Evolutionary conservation across 2,888 invertebrate genomes (phyloP), one percentile per base, ranked within the genome.

Genomic region (Patella depressa): DNA sequence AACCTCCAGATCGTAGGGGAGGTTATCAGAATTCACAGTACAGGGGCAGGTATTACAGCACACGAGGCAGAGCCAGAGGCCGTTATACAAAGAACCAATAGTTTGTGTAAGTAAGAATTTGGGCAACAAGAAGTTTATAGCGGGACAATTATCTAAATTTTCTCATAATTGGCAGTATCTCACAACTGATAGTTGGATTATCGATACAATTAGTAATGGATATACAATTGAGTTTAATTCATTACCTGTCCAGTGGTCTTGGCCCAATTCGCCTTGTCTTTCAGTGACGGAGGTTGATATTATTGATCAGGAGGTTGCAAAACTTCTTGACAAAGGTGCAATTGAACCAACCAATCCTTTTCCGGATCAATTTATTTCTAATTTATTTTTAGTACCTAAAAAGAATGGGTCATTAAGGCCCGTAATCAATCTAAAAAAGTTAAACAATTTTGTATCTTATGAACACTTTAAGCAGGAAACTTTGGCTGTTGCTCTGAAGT

Each of bases 161-260:
- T 12, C 17, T 12, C 5, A 59, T 12, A 59, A 59, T 59, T 59
- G 59, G 59, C 14, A 59, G 17, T 7, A 59, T 15, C 14, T 59
- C 19, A 59, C 59, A 59, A 15, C 59, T 17, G 59, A 59, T 59
- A 59, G 17, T 59, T 59, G 59, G 59, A 59, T 59, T 59, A 59
- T 59, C 14, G 59, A 59, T 17, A 59, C 59, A 15, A 17, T 57
- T 12, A 59, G 17, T 15, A 15, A 59, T 17, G 59, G 59, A 17
- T 57, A 57, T 11, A 59, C 9, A 15, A 59, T 59, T 59, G 59
- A 59, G 19, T 59, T 59, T 17, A 19, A 59, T 14, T 59, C 59
- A n/a, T 15, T 59, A 59, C 59, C 59, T 59, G 14, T 59, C 19
- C 59, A 59, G 17, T 59, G 14, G 17, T 15, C 17, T 17, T 2